Conservation (phyloP, 1,140 invertebrate genomes). For the Hyposmocoma kahamanoa region DNA sequence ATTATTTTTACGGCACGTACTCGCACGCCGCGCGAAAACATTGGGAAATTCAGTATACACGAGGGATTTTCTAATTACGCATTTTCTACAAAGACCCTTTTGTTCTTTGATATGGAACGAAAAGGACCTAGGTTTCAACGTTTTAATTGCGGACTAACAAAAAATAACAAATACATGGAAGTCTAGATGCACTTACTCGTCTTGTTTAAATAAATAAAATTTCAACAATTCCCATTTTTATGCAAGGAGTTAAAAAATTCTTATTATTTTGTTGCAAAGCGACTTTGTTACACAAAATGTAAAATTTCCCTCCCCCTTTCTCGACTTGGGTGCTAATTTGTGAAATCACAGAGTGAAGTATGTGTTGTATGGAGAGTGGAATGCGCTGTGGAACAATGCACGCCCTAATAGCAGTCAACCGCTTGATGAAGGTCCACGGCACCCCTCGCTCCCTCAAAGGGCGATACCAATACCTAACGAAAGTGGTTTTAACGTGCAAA, state of each 20-base stretch:
- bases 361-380: conserved; percentile 44
- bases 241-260: no score
- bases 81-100: conserved; percentile 55
- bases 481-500: no score
- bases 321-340: conserved; percentile 48
- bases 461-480: background rate
- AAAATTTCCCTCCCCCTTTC: no score
- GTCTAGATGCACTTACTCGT: no score
- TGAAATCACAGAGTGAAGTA: conserved; percentile 59
- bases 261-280: no score
- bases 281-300: no score
- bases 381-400: conserved; percentile 53
- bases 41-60: conserved; percentile 50
- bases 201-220: no score
- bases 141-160: conserved; percentile 23
- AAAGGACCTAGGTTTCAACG: conserved; percentile 22
- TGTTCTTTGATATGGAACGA: conserved; percentile 43
- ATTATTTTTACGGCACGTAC: conserved; percentile 72
- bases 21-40: conserved; percentile 50
- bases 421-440: conserved; percentile 66
- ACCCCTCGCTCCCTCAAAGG: background rate
- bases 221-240: no score
- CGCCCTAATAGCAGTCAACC: conserved; percentile 67
- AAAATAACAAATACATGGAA: no score
- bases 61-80: conserved; percentile 65